Evolutionary conservation across 2,113 vertebrate species (phyloP).

Genomic region (Girardinichthys multiradiatus): DNA sequence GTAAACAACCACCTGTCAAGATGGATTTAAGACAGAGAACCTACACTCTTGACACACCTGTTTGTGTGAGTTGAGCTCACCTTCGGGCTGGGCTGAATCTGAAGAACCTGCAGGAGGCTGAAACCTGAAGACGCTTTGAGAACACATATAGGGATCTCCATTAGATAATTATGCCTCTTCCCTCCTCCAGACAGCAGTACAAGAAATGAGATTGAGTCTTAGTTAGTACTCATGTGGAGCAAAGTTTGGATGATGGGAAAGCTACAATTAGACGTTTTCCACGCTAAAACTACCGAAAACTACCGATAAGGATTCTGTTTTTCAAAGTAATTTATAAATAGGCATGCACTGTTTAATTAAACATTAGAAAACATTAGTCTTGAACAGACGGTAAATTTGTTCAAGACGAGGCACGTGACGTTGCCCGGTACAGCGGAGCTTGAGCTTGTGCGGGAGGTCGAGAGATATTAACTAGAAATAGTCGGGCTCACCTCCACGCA

Average conservation of each 20-base stretch:
- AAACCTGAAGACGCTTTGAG: conserved; percentile 27
- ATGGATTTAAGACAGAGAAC: conserved; percentile 17
- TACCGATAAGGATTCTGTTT: not conserved
- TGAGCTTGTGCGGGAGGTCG: too few relatives aligned
- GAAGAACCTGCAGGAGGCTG: conserved; percentile 27
- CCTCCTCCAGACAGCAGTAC: conserved; percentile 5
- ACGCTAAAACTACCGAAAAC: not conserved
- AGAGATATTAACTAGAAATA: too few relatives aligned
- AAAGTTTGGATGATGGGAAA: not conserved
- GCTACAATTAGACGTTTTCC: too few relatives aligned
- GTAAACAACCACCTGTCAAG: conserved; percentile 17
- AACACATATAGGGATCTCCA: conserved; percentile 15
- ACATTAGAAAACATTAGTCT: too few relatives aligned
- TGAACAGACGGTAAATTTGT: too few relatives aligned
- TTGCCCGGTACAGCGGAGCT: too few relatives aligned
- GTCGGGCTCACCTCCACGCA: too few relatives aligned
- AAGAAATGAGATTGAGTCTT: not conserved
- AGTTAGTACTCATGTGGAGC: not conserved
- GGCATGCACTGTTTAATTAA: not conserved
- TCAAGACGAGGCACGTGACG: too few relatives aligned
- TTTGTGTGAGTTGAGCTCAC: not conserved
- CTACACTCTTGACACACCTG: not conserved
- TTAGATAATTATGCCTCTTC: conserved; percentile 24
- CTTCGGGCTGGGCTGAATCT: conserved; percentile 11
- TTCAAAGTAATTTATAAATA: not conserved